Evolutionary conservation across 1,140 invertebrate genomes (phyloP).

Genomic region (Sminthurides bifidus): DNA sequence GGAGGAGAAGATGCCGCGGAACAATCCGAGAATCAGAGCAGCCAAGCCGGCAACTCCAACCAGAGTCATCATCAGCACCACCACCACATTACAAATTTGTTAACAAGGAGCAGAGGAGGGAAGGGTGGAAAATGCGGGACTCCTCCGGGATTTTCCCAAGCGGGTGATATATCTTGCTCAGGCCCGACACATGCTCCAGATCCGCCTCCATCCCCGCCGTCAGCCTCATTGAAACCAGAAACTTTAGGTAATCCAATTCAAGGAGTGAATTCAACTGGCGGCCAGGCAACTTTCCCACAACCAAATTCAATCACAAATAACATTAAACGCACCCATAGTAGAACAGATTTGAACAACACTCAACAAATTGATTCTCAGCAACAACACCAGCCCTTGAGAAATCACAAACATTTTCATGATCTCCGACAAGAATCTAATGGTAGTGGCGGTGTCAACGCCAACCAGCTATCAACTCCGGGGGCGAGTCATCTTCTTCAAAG

Average conservation of each 20-base stretch:
- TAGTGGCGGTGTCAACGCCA: conserved; percentile 4
- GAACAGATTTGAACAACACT: not conserved
- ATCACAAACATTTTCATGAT: conserved; percentile 10
- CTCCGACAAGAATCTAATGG: not conserved
- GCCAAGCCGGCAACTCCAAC: not conserved
- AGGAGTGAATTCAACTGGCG: conserved; percentile 1
- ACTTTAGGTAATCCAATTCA: conserved; percentile 5
- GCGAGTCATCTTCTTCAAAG: too few species aligned
- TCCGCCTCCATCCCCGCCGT: conserved; percentile 7
- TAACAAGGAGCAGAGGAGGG: not conserved
- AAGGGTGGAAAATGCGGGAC: not conserved
- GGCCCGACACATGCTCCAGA: not conserved
- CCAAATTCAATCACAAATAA: not conserved
- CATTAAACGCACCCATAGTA: not conserved
- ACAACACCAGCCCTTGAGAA: not conserved
- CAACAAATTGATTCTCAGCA: conserved; percentile 10
- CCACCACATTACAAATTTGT: too few species aligned
- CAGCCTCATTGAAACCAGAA: conserved; percentile 4
- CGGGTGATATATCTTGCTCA: conserved; percentile 6
- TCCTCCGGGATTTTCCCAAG: not conserved
- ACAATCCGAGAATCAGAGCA: not conserved
- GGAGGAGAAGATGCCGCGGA: too few species aligned
- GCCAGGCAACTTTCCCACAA: not conserved
- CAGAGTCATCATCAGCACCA: not conserved
- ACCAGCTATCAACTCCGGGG: too few species aligned